phyloP scores from a whole-genome alignment of 2,113 vertebrate genomes.

The Halichoerus grypus region DNA sequence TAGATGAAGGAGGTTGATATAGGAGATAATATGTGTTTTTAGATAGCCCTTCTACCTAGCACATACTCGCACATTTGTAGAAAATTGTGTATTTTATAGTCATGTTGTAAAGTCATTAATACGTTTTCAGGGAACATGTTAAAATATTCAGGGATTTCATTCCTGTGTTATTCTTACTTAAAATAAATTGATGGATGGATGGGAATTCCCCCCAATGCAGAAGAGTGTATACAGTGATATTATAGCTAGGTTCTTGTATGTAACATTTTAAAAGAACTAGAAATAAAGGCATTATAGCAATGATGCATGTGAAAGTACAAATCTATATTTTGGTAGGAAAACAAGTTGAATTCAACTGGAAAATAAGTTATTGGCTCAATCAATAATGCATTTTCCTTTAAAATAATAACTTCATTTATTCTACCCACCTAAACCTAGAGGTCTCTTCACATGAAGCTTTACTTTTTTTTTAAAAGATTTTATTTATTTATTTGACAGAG shows the following conservation, averaged over 20 bases:
- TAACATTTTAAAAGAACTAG: background rate
- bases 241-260: background rate
- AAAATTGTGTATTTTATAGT: constrained; percentile 33
- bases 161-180: constrained; percentile 29
- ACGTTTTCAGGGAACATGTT: constrained; percentile 22
- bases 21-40: background rate
- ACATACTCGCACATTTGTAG: background rate
- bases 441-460: background rate
- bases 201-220: background rate
- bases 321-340: constrained; percentile 43
- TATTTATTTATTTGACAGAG: no score
- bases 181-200: background rate
- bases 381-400: background rate
- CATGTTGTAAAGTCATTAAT: constrained; percentile 36
- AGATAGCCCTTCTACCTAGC: background rate
- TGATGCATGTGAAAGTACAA: background rate
- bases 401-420: background rate
- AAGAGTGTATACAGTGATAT: background rate
- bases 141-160: constrained; percentile 52
- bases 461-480: background rate
- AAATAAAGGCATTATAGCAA: background rate
- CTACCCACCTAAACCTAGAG: background rate
- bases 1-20: background rate
- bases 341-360: background rate
- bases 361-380: background rate